Conservation (phyloP, 1,140 invertebrate genomes). For the Aphis craccivora region DNA sequence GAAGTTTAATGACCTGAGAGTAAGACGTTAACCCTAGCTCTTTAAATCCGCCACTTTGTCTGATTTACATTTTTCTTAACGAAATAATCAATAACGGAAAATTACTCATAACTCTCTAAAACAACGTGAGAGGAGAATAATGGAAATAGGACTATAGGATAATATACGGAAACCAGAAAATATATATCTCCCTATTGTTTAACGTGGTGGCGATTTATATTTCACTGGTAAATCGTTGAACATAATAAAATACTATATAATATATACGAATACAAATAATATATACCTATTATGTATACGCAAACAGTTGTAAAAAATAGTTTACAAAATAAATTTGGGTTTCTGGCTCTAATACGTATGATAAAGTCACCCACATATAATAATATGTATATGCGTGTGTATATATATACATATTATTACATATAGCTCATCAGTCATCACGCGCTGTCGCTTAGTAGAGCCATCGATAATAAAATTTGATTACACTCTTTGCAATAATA, state of each 20-base stretch:
- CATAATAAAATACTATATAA: neutral
- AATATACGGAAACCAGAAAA: neutral
- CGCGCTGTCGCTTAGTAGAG: neutral
- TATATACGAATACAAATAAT: neutral
- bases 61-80: neutral
- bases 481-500: neutral
- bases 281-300: neutral
- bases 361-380: neutral
- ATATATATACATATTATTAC: neutral
- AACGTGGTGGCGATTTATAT: neutral
- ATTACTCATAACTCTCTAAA: neutral
- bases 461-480: neutral
- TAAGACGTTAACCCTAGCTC: too few species aligned
- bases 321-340: neutral
- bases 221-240: neutral
- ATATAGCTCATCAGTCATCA: neutral
- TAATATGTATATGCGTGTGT: neutral
- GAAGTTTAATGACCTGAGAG: neutral
- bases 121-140: neutral
- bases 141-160: too few species aligned
- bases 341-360: neutral
- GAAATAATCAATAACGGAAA: neutral
- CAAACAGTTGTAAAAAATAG: neutral
- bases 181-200: neutral
- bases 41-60: neutral